Base-by-base conservation (phyloP, 2,888 invertebrate species). In the Operophtera brumata region DNA sequence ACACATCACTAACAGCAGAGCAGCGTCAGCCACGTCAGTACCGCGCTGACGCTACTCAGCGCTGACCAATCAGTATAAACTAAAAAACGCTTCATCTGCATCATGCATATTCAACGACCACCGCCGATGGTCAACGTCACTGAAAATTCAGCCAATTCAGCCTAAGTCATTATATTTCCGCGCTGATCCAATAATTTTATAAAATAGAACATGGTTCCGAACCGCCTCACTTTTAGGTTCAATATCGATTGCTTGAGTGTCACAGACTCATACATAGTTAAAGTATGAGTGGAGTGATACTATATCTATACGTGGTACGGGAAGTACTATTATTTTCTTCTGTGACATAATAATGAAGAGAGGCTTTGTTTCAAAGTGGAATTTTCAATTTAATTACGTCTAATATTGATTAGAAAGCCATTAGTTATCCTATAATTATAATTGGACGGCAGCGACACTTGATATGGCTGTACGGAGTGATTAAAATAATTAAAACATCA, bases 381-480 rank as follows among this genome's bases (percentile, higher is more conserved):
- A 6, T 35, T 36, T 30, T 28, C 13, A 41, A 36, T 28, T 11
- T 42, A 53, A 30, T 47, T 32, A 46, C 25, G 46, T 42, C 46
- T 26, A 58, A 64, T 67, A 59, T 57, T 65, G 65, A 72, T 69
- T 64, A 58, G 37, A 54, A 55, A 66, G 64, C 59, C 54, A 59
- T 70, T 65, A 64, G 65, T 58, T 69, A 58, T 61, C 57, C 26
- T 14, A 30, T 46, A 45, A 61, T 65, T 77, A n/a, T n/a, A 77
- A 78, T 77, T 76, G 73, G 67, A 70, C 48, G 65, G 52, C 32
- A 45, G 47, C 37, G 54, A 51, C 47, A 58, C 58, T 58, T 40
- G 42, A 53, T 49, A 57, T 30, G 44, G 30, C 45, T 47, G 49
- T 47, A 20, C 45, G 26, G 12, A 37, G 34, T 47, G 44, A 51